These are phyloP conservation scores for Alectura lathami DNA, from an alignment of 2,113 vertebrate species.

Conservation along the genomic window DNA sequence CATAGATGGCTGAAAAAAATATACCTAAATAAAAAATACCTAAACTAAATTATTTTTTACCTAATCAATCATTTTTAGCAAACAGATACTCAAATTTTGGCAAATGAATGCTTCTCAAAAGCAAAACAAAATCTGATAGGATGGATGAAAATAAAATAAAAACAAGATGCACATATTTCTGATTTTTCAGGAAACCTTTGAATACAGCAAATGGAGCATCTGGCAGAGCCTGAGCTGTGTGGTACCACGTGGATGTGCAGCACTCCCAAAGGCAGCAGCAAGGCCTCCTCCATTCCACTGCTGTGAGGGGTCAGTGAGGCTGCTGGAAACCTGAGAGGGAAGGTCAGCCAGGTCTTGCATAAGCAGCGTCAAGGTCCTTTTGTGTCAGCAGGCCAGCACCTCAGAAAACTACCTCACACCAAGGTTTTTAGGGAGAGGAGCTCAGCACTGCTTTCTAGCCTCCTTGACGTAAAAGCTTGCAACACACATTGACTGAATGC, in stretches of 20 bases:
- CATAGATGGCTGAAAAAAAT: not conserved
- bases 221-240: not conserved
- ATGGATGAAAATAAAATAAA: not conserved
- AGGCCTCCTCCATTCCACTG: not conserved
- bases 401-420: not conserved
- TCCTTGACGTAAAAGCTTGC: constrained; percentile 57
- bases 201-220: not conserved
- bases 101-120: not conserved
- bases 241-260: not conserved
- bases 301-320: not conserved
- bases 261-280: not conserved
- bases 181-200: not conserved
- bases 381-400: not conserved
- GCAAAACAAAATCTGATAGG: not conserved
- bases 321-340: not conserved
- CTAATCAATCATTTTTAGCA: not conserved
- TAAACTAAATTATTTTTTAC: not conserved
- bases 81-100: not conserved
- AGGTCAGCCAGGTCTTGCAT: not conserved
- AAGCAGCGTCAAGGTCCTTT: not conserved
- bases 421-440: not conserved
- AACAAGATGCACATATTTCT: not conserved
- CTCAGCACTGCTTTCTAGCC: not conserved
- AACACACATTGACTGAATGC: not conserved
- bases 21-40: not conserved